A percentile compares a stretch with the other conserved stretches of the same genome.
These are phyloP conservation scores for Smutsia gigantea DNA, from an alignment of 2,797 vertebrate species.

Conservation along the genomic window DNA sequence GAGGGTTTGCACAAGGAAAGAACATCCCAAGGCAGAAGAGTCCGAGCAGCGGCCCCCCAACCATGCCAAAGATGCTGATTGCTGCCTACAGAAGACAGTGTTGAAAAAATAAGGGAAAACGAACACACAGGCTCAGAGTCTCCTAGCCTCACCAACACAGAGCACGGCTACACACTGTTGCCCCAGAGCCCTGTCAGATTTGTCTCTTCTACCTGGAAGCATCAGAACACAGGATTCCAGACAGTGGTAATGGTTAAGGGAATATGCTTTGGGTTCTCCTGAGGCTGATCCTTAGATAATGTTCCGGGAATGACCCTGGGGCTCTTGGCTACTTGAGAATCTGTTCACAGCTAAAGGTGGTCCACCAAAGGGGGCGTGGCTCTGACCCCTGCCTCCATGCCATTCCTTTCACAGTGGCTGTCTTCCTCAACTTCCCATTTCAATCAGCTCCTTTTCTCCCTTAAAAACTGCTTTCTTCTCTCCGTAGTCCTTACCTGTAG, in stretches of 20 bases:
- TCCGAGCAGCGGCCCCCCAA: conserved; percentile 95
- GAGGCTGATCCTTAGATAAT: neutral
- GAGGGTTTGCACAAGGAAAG: conserved; percentile 94
- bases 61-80: conserved; percentile 98
- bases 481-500: conserved; percentile 89
- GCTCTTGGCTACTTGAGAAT: neutral
- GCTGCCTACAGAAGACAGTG: conserved; percentile 89
- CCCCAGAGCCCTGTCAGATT: neutral
- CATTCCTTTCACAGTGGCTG: neutral
- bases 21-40: conserved; percentile 96
- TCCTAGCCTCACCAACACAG: accelerated
- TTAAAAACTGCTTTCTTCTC: neutral
- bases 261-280: neutral
- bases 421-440: neutral
- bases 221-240: neutral
- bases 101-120: neutral
- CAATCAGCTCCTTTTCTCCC: neutral
- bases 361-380: neutral
- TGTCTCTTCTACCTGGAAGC: neutral
- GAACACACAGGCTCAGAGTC: neutral
- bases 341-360: neutral
- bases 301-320: neutral
- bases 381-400: neutral
- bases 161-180: neutral
- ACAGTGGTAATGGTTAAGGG: neutral